Percentiles rank a stretch among this genome's conserved stretches.
These are phyloP conservation scores for Delia radicum DNA, from an alignment of 1,140 invertebrate species.

Conservation along the genomic window DNA sequence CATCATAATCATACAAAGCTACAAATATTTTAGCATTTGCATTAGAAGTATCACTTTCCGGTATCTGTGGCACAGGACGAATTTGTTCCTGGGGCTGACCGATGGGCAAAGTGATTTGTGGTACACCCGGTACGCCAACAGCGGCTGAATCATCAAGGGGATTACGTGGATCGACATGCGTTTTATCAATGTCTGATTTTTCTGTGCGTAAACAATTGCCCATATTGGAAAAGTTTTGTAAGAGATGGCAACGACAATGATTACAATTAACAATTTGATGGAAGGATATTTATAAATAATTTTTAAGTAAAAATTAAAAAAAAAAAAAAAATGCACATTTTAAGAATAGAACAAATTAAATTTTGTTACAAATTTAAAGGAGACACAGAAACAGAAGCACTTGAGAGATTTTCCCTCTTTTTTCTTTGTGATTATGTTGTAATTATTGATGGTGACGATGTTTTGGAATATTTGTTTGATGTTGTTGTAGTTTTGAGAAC, in stretches of 20 bases:
- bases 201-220: conserved; percentile 54
- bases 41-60: conserved; percentile 65
- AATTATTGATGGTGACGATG: background rate
- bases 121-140: conserved; percentile 39
- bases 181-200: conserved; percentile 47
- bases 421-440: background rate
- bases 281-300: background rate
- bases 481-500: background rate
- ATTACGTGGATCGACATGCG: conserved; percentile 36
- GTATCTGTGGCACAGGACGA: conserved; percentile 57
- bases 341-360: background rate
- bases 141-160: conserved; percentile 42
- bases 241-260: background rate
- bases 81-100: conserved; percentile 53
- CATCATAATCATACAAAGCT: conserved; percentile 98
- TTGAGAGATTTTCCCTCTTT: background rate
- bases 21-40: conserved; percentile 88
- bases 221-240: conserved; percentile 35
- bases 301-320: background rate
- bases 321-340: background rate
- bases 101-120: conserved; percentile 38
- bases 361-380: background rate
- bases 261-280: background rate
- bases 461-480: background rate
- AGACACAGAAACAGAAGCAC: background rate